These are phyloP conservation scores for Sycophila texana DNA, from an alignment of 2,888 invertebrate species.

Conservation along the genomic window DNA sequence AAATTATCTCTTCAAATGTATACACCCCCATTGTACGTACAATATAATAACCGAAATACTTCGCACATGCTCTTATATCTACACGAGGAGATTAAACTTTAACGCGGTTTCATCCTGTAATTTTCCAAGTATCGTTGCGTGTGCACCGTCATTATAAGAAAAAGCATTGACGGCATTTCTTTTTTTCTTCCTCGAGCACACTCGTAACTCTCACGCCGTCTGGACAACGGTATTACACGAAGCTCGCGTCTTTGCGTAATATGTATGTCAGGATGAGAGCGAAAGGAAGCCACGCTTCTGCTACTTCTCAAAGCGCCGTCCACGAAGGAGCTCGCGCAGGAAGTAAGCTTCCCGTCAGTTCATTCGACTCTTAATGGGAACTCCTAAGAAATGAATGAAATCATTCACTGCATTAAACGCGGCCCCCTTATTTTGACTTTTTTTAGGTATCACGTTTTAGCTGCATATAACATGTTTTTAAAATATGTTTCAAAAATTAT, in stretches of 20 bases:
- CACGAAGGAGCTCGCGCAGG: slow-evolving; percentile 13
- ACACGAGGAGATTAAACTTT: slow-evolving; percentile 29
- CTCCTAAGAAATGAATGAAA: slow-evolving; percentile 20
- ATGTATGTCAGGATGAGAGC: slow-evolving; percentile 34
- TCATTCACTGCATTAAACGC: slow-evolving; percentile 25
- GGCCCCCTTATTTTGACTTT: too few relatives aligned
- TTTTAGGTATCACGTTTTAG: too few relatives aligned
- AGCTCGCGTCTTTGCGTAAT: slow-evolving; percentile 20
- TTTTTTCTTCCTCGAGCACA: slow-evolving; percentile 17
- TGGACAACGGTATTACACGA: neutral
- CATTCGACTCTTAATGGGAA: neutral
- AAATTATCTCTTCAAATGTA: neutral
- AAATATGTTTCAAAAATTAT: too few relatives aligned
- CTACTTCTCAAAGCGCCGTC: too few relatives aligned
- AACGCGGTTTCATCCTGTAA: slow-evolving; percentile 26
- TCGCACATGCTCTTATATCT: slow-evolving; percentile 30
- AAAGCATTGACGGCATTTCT: neutral
- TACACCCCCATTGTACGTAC: slow-evolving; percentile 18
- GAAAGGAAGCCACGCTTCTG: slow-evolving; percentile 28
- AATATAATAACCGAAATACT: slow-evolving; percentile 5
- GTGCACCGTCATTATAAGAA: slow-evolving; percentile 21
- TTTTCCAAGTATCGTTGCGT: slow-evolving; percentile 22
- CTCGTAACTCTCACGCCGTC: slow-evolving; percentile 25
- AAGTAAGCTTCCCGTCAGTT: slow-evolving; percentile 30
- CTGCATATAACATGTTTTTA: too few relatives aligned